Evolutionary conservation across 2,797 vertebrate genomes (phyloP).

Genomic region (Alectoris magna): DNA sequence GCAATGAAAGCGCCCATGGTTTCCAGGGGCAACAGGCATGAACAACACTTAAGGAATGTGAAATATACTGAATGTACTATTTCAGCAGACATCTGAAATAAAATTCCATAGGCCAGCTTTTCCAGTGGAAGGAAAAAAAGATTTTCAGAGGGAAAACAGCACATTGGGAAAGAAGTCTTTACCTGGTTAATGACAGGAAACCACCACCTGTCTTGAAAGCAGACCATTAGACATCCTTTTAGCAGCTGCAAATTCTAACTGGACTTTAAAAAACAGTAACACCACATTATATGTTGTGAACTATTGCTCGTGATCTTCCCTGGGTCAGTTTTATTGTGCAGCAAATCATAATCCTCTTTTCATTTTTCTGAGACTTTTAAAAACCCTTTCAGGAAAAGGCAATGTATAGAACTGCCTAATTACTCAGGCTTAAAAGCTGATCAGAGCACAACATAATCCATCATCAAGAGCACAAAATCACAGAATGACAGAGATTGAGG

Average conservation of each 20-base stretch:
- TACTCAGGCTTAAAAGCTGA: neutral
- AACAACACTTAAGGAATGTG: constrained; percentile 26
- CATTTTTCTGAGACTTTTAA: neutral
- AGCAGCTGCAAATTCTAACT: neutral
- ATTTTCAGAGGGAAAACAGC: neutral
- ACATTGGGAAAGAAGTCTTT: neutral
- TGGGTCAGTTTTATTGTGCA: neutral
- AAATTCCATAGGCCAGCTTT: constrained; percentile 27
- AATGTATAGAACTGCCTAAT: neutral
- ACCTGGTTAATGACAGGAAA: neutral
- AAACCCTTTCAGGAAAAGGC: neutral
- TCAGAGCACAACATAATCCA: neutral
- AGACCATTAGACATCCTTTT: neutral
- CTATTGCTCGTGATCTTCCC: neutral
- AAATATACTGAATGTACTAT: neutral
- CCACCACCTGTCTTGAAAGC: neutral
- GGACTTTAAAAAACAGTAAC: neutral
- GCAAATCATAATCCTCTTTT: neutral
- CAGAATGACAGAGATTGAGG: neutral
- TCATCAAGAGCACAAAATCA: neutral
- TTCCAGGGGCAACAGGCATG: constrained; percentile 27
- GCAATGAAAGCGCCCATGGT: constrained; percentile 21
- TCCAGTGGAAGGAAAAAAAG: neutral
- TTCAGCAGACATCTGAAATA: constrained; percentile 27
- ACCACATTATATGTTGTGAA: neutral